Evolutionary conservation across 2,113 vertebrate genomes (phyloP), one percentile per base, ranked within the genome.

Genomic region (Tauraco erythrolophus): DNA sequence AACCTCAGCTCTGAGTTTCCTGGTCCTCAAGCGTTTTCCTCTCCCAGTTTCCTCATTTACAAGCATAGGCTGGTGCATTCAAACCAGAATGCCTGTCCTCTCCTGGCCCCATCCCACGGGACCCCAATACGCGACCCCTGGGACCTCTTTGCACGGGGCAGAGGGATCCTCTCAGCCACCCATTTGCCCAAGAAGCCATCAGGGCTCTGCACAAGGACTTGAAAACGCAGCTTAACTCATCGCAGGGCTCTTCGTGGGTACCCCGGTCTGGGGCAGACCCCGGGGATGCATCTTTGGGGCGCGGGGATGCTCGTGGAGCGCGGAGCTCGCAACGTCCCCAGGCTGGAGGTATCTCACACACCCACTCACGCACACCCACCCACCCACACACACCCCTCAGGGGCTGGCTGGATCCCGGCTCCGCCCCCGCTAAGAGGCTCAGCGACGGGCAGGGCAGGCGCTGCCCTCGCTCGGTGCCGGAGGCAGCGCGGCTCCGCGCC

Each of bases 391-490:
- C 41, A 16, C 43, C 2, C 74, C 3, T 6, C 79, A 9, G 76
- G 76, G 89, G 93, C 88, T 46, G 94, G 92, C 92, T 84, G 80
- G 3, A n/a, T 25, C 46, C 24, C 80, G 94, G 94, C 96, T 96
- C 96, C 96, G 91, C 96, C 96, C 89, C 74, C 80, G 50, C 74
- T 92, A 91, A 96, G 96, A 87, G 64, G 96, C 96, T 96, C 94
- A 92, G 86, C 28, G 4, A 17, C 61, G 43, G 80, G 58, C 87
- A 1, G 92, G 95, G 86, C 89, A 24, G 92, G 66, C 92, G 64
- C 89, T 96, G 92, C 93, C 75, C 45, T 90, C 37, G 43, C 91
- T 94, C n/a, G 18, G 66, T 57, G 50, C 66, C 10, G 93, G 62
- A 33, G 82, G 86, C 61, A 51, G 82, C 24, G 7, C 37, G 11